phyloP scores from a whole-genome alignment of 2,113 vertebrate species.

The Globicephala melas region DNA sequence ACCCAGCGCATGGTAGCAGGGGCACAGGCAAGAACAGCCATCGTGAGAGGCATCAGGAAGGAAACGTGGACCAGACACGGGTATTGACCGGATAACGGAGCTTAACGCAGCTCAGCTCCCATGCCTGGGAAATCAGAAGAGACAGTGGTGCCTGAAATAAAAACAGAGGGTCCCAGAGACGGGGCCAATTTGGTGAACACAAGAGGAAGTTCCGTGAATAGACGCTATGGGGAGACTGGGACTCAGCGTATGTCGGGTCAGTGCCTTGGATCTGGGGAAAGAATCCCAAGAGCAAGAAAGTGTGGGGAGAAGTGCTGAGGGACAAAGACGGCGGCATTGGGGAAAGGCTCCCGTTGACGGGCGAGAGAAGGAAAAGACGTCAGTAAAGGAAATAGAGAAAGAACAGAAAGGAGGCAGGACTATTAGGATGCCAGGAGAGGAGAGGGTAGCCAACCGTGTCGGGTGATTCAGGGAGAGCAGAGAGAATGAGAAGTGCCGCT shows the following conservation, averaged over 20 bases:
- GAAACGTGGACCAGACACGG: not conserved
- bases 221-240: not conserved
- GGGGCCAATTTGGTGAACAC: not conserved
- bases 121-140: not conserved
- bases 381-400: not conserved
- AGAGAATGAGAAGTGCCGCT: not conserved
- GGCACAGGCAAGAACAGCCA: not conserved
- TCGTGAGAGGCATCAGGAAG: not conserved
- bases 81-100: not conserved
- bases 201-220: not conserved
- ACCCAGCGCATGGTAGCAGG: not conserved
- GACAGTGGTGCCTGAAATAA: not conserved
- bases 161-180: not conserved
- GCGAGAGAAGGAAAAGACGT: not conserved
- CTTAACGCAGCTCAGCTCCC: not conserved
- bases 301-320: not conserved
- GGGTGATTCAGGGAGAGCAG: not conserved
- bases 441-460: not conserved
- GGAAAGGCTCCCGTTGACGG: not conserved
- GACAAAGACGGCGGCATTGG: rapidly evolving
- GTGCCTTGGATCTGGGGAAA: not conserved
- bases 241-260: not conserved
- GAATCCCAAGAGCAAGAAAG: not conserved
- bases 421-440: not conserved
- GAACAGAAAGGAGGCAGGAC: not conserved